Evolutionary conservation across 2,888 invertebrate genomes (phyloP), one percentile per base, ranked within the genome.

Genomic region (Corythucha ciliata): DNA sequence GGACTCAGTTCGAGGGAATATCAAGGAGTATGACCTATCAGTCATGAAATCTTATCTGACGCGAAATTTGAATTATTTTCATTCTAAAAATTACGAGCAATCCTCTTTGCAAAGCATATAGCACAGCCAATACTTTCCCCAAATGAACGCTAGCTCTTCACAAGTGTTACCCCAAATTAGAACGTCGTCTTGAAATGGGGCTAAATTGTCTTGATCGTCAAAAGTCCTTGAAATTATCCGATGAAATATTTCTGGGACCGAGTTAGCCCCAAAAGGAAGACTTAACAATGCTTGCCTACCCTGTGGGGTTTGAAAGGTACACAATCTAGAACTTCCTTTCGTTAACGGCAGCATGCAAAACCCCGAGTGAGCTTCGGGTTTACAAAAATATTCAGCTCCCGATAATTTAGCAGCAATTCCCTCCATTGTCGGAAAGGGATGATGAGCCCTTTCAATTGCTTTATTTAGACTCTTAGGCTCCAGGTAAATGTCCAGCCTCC

Each of bases 181-280:
- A 14, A 58, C 22, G 41, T 57, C 58, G 48, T 58, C 52, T 36
- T 51, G 52, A 33, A 48, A 55, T 1, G 48, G 24, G 14, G 22
- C 21, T 12, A 54, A 41, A 34, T 48, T 48, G 8, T 46, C 37
- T n/a, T 57, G 52, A 8, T 49, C 46, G 21, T 32, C 27, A 50
- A 58, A 57, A 1, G 40, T 51, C 39, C 27, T 22, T 3, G 48
- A 10, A 24, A 52, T 47, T 8, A 46, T 20, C 4, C 21, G 4
- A 29, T 52, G 50, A 24, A 50, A 50, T 3, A 44, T 29, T 22
- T 50, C 67, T 3, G 65, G 61, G 4, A 64, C 62, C 2, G 58
- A 53, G 12, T 59, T 62, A 4, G 66, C 20, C 1, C 65, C 66
- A 61, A 66, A 67, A 3, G 66, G 63, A 26, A 66, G 24, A 21